These are phyloP conservation scores for Herpailurus yagouaroundi DNA, from an alignment of 2,113 vertebrate genomes.

Conservation along the genomic window DNA sequence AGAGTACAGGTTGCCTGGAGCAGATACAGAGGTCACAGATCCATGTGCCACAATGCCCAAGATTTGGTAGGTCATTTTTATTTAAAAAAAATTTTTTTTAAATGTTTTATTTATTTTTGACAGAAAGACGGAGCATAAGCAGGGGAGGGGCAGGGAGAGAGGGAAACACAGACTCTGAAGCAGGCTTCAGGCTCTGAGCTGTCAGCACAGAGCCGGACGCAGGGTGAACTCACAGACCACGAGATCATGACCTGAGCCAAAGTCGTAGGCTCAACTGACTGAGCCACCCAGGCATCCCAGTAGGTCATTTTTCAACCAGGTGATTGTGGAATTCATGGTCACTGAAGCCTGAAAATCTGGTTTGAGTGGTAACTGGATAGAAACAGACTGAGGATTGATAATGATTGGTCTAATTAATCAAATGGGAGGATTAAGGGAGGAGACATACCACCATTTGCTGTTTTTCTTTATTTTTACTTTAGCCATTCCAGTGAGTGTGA, in stretches of 20 bases:
- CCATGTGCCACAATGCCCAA: too few species aligned
- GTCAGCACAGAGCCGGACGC: too few species aligned
- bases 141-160: too few species aligned
- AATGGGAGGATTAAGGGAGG: rapidly evolving
- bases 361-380: not conserved
- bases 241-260: too few species aligned
- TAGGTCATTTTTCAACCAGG: not conserved
- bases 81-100: too few species aligned
- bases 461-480: not conserved
- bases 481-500: not conserved
- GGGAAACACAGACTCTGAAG: too few species aligned
- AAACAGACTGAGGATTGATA: not conserved
- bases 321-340: not conserved
- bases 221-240: too few species aligned
- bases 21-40: not conserved
- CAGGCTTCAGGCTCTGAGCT: too few species aligned
- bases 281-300: too few species aligned
- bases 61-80: not conserved
- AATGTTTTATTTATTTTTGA: too few species aligned
- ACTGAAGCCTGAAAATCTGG: not conserved
- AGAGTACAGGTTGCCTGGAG: not conserved
- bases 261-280: too few species aligned
- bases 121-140: too few species aligned
- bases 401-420: not conserved
- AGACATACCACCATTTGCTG: not conserved